These are phyloP conservation scores for Ichneumoninae sp. DNA, from an alignment of 2,888 invertebrate species.

Conservation along the genomic window DNA sequence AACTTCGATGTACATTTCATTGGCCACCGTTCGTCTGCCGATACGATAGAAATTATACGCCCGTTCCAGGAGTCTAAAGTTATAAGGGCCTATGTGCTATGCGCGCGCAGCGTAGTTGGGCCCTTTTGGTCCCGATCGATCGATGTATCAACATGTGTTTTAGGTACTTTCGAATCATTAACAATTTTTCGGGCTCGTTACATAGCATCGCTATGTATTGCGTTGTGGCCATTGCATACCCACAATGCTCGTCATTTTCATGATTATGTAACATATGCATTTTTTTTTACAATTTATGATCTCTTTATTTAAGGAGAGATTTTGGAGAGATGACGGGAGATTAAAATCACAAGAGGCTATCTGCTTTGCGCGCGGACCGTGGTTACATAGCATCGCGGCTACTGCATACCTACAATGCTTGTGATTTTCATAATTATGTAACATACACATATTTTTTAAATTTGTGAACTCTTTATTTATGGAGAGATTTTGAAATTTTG, in stretches of 20 bases:
- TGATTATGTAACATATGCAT: background rate
- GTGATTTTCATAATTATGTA: too few relatives aligned
- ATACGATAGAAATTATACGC: background rate
- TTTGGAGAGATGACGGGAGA: too few relatives aligned
- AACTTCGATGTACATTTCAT: conserved; percentile 42
- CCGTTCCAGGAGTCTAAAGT: background rate
- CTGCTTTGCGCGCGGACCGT: too few relatives aligned
- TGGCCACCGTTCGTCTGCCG: conserved; percentile 35
- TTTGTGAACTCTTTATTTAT: too few relatives aligned
- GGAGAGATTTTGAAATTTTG: too few relatives aligned
- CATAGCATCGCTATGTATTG: background rate
- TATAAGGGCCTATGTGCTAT: background rate
- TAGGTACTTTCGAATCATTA: conserved; percentile 53
- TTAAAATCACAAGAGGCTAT: too few relatives aligned
- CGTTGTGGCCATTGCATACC: background rate
- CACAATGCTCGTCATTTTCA: background rate
- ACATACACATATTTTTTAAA: too few relatives aligned
- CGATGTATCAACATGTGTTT: background rate
- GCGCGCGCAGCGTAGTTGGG: background rate
- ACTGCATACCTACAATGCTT: too few relatives aligned
- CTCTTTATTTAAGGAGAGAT: too few relatives aligned
- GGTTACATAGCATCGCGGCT: too few relatives aligned
- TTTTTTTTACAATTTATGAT: too few relatives aligned
- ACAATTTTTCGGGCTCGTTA: conserved; percentile 42
- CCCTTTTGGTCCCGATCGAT: background rate